Base-by-base conservation (phyloP, 2,888 invertebrate species). In the Caenorhabditis macrosperma region DNA sequence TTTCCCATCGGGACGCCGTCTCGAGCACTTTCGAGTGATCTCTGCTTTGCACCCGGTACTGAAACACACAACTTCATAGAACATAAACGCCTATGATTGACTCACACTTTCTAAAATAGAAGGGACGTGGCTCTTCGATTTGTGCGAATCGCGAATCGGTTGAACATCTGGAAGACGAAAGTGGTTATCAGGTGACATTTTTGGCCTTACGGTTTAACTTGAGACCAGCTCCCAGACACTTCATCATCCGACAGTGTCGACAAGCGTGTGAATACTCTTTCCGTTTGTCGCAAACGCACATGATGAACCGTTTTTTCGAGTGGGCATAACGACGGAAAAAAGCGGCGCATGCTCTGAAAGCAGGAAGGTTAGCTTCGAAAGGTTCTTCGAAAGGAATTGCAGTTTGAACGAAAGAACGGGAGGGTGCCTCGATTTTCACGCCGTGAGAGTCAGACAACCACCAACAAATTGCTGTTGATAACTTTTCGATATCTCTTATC, bases 281-380 rank as follows among this genome's bases (percentile, higher is more conserved):
- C 33, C 52, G 54, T 6, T 54, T 33, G 6, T 24, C 20, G 44
- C 71, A 71, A 4, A 38, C 61, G 28, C 71, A 71, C 5, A 26
- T 6, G 5, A 71, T 61, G 10, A 24, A 46, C 6, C 30, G 38
- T 26, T 60, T 60, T 22, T n/a, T 24, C 10, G 71, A 71, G 35
- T 61, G 44, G 24, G 63, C 71, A 44, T 50, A 69, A 44, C 69
- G 24, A 7, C 69, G 60, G 33, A 69, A 69, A 30, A 69, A 69
- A 1, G 71, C 71, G 7, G 71, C 71, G 55, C 71, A 71, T 3
- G 61, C 61, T 35, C 71, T 71, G 55, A 33, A 71, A n/a, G n/a
- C n/a, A n/a, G 1, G 17, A 17, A 9, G n/a, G n/a, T n/a, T n/a
- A n/a, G n/a, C 3, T 5, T 26, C 6, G 15, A 10, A n/a, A n/a